Evolutionary conservation across 2,888 invertebrate genomes (phyloP).

Genomic region (Caenorhabditis sp.): DNA sequence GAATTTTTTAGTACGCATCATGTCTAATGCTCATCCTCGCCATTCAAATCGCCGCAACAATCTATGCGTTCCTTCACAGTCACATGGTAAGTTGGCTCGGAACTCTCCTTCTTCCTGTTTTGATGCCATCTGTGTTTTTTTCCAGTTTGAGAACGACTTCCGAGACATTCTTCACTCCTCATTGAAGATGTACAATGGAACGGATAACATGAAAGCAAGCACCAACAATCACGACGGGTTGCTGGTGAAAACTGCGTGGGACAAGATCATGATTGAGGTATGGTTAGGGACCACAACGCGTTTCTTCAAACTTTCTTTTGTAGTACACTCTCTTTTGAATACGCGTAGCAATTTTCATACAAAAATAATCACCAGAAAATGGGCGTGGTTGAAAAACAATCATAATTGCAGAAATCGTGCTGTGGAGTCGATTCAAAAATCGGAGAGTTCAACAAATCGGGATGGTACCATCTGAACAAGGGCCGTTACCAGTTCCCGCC

Average conservation of each 20-base stretch:
- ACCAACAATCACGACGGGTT: conserved; percentile 55
- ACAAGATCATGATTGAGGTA: conserved; percentile 78
- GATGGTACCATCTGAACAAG: conserved; percentile 73
- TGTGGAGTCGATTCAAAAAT: conserved; percentile 78
- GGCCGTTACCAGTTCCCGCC: conserved; percentile 74
- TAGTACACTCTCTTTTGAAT: too few relatives aligned
- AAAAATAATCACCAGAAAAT: too few relatives aligned
- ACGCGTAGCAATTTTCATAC: background rate
- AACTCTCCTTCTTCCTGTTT: conserved; percentile 14
- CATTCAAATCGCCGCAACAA: conserved; percentile 76
- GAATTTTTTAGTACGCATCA: conserved; percentile 74
- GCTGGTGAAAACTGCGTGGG: conserved; percentile 78
- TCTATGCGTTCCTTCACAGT: conserved; percentile 77
- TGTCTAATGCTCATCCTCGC: conserved; percentile 78
- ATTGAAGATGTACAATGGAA: conserved; percentile 78
- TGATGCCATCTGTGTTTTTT: conserved; percentile 10
- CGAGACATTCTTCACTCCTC: conserved; percentile 75
- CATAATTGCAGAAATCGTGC: conserved; percentile 72
- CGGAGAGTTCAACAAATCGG: conserved; percentile 76
- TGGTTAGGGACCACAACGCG: too few relatives aligned
- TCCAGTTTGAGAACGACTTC: conserved; percentile 78
- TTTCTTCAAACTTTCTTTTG: too few relatives aligned
- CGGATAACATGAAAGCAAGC: conserved; percentile 61
- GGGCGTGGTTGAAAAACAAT: too few relatives aligned
- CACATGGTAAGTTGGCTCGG: conserved; percentile 71